These are phyloP conservation scores for Aselliscus stoliczkanus DNA, from an alignment of 2,797 vertebrate genomes.

Conservation along the genomic window DNA sequence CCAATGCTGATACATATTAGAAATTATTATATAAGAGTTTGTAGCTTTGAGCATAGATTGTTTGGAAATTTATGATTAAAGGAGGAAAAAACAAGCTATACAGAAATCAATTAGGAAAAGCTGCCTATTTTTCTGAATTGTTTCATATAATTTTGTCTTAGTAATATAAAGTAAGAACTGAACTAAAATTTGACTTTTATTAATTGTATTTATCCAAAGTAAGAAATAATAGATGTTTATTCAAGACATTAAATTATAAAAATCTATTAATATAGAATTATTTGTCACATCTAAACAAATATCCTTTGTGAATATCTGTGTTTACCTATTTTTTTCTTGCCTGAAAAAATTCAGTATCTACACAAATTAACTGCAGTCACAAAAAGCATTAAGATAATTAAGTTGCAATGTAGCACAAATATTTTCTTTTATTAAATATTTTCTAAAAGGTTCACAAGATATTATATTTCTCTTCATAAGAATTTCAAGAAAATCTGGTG, in stretches of 20 bases:
- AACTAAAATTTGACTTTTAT: neutral
- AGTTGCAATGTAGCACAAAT: conserved; percentile 52
- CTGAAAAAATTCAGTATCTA: neutral
- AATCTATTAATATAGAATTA: neutral
- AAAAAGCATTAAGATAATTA: conserved; percentile 6
- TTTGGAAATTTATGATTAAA: neutral
- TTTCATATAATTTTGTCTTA: neutral
- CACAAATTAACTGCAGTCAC: neutral
- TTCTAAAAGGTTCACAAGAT: neutral
- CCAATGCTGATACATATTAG: neutral
- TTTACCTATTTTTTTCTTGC: neutral
- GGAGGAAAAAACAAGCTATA: neutral
- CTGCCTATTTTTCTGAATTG: neutral
- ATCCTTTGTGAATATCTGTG: neutral
- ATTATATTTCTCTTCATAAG: neutral
- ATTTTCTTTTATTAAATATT: conserved; percentile 34
- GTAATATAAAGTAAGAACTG: neutral
- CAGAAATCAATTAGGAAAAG: neutral
- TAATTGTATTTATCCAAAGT: neutral
- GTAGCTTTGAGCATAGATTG: neutral
- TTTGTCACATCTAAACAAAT: neutral
- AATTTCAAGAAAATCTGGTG: neutral
- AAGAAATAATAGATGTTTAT: neutral
- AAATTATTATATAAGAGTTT: neutral
- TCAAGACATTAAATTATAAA: neutral